A percentile compares a stretch with the other conserved stretches of the same genome.
Evolutionary conservation across 2,113 vertebrate species (phyloP).

Genomic region (Chinchilla lanigera): DNA sequence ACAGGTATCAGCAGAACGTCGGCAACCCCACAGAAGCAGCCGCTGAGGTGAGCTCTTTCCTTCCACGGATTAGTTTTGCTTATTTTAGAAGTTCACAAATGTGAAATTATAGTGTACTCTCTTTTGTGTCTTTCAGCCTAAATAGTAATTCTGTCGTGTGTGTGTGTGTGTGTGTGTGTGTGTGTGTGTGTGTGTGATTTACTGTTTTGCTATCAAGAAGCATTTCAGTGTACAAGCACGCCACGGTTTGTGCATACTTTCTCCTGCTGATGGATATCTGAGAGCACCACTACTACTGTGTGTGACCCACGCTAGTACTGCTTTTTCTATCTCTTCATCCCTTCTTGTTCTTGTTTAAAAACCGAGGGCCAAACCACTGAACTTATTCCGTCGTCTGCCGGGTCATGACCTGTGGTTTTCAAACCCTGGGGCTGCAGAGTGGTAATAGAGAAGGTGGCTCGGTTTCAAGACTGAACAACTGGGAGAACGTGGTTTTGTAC

Average conservation of each 20-base stretch:
- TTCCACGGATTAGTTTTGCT: not conserved
- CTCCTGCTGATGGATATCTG: not conserved
- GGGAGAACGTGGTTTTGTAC: not conserved
- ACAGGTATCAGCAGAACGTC: not conserved
- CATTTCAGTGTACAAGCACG: not conserved
- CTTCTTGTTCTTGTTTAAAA: slow-evolving; percentile 42
- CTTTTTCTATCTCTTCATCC: slow-evolving; percentile 27
- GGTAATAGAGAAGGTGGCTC: slow-evolving; percentile 31
- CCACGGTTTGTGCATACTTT: not conserved
- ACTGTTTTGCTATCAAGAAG: not conserved
- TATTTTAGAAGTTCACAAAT: slow-evolving; percentile 13
- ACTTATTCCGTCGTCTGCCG: slow-evolving; percentile 29
- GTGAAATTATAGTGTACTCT: not conserved
- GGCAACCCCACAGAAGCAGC: not conserved
- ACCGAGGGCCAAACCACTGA: slow-evolving; percentile 27
- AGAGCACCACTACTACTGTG: not conserved
- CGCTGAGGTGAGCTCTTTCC: not conserved
- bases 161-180: too few species aligned
- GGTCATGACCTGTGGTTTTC: slow-evolving; percentile 24
- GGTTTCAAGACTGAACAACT: not conserved
- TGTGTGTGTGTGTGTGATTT: too few species aligned
- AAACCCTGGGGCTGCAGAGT: not conserved
- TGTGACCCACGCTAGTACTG: not conserved
- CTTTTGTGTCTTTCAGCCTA: not conserved
- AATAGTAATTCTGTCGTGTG: not conserved